Evolutionary conservation across 1,140 invertebrate genomes (phyloP).

Genomic region (Lordiphosa clarofinis): DNA sequence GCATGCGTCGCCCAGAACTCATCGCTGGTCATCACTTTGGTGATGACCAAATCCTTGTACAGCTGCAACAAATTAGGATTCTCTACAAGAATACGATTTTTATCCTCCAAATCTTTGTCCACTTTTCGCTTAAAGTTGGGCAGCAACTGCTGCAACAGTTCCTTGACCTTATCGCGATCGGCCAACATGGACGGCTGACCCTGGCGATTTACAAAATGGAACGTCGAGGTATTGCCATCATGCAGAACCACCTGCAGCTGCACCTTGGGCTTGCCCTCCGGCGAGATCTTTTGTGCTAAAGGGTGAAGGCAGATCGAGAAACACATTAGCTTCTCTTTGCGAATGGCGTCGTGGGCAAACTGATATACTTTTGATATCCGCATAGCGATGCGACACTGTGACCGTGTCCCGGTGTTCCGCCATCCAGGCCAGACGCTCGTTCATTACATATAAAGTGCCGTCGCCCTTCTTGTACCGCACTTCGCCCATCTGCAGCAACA

Average conservation of each 20-base stretch:
- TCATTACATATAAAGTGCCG: conserved; percentile 97
- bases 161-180: conserved; percentile 96
- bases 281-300: conserved; percentile 98
- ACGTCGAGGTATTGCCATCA: conserved; percentile 95
- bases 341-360: neutral
- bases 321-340: neutral
- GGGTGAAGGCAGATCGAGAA: conserved; percentile 43
- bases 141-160: conserved; percentile 92
- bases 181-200: conserved; percentile 90
- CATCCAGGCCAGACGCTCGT: conserved; percentile 97
- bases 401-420: conserved; percentile 94
- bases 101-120: conserved; percentile 95
- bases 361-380: conserved; percentile 95
- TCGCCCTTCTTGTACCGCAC: conserved; percentile 98
- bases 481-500: conserved; percentile 93
- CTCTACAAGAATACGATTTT: conserved; percentile 90
- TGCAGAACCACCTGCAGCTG: conserved; percentile 98
- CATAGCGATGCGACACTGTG: conserved; percentile 94
- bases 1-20: conserved; percentile 97
- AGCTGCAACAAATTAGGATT: conserved; percentile 91
- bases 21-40: conserved; percentile 94
- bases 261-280: conserved; percentile 98
- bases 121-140: conserved; percentile 98
- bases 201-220: conserved; percentile 96
- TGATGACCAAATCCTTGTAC: conserved; percentile 96